These are phyloP conservation scores for Fukomys damarensis DNA, from an alignment of 2,113 vertebrate genomes.

Conservation along the genomic window DNA sequence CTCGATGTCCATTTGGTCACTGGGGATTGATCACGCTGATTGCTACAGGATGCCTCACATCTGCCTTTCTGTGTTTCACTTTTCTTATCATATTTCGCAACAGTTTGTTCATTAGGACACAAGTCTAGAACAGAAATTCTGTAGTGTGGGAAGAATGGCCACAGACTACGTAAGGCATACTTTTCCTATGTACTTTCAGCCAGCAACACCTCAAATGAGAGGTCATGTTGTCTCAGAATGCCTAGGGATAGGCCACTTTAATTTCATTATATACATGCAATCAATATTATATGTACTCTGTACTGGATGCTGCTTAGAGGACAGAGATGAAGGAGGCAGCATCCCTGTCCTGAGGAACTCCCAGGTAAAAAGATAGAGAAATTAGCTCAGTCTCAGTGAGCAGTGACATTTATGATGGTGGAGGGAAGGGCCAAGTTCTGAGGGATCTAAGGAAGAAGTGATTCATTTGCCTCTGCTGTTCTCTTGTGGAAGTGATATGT, in stretches of 20 bases:
- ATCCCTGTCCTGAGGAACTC: background rate
- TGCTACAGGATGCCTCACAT: background rate
- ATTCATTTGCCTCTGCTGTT: conserved; percentile 74
- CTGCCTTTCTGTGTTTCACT: background rate
- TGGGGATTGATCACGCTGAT: background rate
- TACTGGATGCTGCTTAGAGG: background rate
- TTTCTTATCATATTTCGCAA: background rate
- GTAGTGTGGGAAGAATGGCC: background rate
- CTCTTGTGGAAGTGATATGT: conserved; percentile 76
- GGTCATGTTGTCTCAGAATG: background rate
- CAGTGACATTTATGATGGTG: background rate
- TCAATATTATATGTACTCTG: background rate
- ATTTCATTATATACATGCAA: background rate
- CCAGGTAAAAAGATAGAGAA: background rate
- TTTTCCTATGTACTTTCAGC: background rate
- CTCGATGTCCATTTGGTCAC: background rate
- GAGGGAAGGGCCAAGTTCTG: conserved; percentile 31
- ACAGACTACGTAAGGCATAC: background rate
- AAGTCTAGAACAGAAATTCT: background rate
- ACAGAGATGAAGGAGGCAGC: background rate
- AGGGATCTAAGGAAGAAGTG: conserved; percentile 67
- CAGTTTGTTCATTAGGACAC: background rate
- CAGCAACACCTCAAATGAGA: conserved; percentile 10
- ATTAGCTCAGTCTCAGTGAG: too few species aligned
- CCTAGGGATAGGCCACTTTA: background rate